These are phyloP conservation scores for Drosophila kokeensis DNA, from an alignment of 2,888 invertebrate genomes.

Conservation along the genomic window DNA sequence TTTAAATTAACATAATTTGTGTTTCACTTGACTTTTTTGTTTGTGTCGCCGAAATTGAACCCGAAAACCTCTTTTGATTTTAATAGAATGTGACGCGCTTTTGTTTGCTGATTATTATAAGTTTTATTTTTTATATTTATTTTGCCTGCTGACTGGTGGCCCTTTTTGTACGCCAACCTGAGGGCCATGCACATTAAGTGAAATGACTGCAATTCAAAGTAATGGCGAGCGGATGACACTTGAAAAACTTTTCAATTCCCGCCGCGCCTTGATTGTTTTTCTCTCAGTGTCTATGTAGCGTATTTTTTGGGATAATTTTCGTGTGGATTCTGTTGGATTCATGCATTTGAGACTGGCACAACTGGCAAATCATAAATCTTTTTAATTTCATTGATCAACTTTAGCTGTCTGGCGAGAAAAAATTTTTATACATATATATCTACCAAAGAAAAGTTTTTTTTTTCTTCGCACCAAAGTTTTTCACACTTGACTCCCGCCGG, in stretches of 20 bases:
- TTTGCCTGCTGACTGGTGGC: slow-evolving; percentile 37
- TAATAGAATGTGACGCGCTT: slow-evolving; percentile 72
- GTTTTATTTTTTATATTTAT: slow-evolving; percentile 63
- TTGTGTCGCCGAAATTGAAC: slow-evolving; percentile 20
- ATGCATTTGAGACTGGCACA: slow-evolving; percentile 59
- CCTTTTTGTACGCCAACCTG: slow-evolving; percentile 69
- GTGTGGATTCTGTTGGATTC: slow-evolving; percentile 35
- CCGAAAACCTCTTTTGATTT: slow-evolving; percentile 60
- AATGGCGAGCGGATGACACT: slow-evolving; percentile 66
- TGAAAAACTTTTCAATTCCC: slow-evolving; percentile 63
- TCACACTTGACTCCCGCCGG: slow-evolving; percentile 75
- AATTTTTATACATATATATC: background rate
- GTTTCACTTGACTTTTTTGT: slow-evolving; percentile 48
- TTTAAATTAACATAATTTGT: slow-evolving; percentile 80
- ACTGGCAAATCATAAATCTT: slow-evolving; percentile 78
- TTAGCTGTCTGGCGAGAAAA: slow-evolving; percentile 24
- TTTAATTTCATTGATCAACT: slow-evolving; percentile 81
- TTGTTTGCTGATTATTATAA: slow-evolving; percentile 78
- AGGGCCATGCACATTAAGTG: slow-evolving; percentile 58
- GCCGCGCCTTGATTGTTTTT: slow-evolving; percentile 57
- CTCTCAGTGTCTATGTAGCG: background rate
- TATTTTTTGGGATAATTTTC: background rate
- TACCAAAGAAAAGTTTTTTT: slow-evolving; percentile 6
- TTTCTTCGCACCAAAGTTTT: slow-evolving; percentile 58
- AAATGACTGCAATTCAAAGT: slow-evolving; percentile 77